phyloP scores from a whole-genome alignment of 2,888 invertebrate species.

The Himalopsyche kuldschensis region DNA sequence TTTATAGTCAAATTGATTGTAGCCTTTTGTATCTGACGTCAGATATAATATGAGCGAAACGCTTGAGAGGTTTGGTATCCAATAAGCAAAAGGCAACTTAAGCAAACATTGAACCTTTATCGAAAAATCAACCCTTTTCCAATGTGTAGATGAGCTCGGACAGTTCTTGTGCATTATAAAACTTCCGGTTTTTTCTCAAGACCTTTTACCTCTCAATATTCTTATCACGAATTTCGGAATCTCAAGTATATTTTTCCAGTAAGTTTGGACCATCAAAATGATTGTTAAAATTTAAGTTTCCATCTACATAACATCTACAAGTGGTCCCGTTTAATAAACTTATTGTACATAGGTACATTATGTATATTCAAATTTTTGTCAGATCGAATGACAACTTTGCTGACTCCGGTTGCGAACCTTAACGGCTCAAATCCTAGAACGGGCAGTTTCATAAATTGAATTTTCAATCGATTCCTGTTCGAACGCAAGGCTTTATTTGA shows the following conservation, averaged over 20 bases:
- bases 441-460: no score
- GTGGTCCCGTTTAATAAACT: neutral
- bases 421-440: no score
- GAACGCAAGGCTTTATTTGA: no score
- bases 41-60: neutral
- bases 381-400: no score
- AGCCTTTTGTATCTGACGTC: neutral
- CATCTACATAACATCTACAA: neutral
- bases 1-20: neutral
- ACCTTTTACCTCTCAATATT: neutral
- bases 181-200: neutral
- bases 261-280: neutral
- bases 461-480: no score
- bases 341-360: no score
- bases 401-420: no score
- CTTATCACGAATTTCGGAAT: neutral
- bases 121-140: neutral
- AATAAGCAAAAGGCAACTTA: neutral
- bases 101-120: neutral
- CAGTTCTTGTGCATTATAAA: neutral
- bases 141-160: neutral
- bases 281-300: neutral
- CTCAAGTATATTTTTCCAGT: neutral
- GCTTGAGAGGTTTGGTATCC: neutral
- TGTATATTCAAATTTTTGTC: no score